These are phyloP conservation scores for Hemaris fuciformis DNA, from an alignment of 2,888 invertebrate genomes.

Conservation along the genomic window DNA sequence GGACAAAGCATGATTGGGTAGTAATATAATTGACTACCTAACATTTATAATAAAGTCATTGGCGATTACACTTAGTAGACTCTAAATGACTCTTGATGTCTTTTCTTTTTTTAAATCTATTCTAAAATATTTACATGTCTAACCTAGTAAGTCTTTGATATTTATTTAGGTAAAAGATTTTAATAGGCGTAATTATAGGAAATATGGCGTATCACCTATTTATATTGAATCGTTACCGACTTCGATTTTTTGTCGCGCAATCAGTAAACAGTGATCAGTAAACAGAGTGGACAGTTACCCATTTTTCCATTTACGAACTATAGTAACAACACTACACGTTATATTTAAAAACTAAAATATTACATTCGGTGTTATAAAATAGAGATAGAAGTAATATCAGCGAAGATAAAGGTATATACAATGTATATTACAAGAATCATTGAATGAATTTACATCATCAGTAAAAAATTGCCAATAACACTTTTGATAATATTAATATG, in stretches of 20 bases:
- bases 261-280: not conserved
- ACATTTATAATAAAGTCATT: not conserved
- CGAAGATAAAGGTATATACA: not conserved
- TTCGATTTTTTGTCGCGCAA: too few relatives aligned
- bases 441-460: too few relatives aligned
- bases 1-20: too few relatives aligned
- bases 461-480: too few relatives aligned
- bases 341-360: not conserved
- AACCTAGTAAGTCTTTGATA: slow-evolving; percentile 10
- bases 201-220: not conserved
- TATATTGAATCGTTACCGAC: too few relatives aligned
- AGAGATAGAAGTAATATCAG: too few relatives aligned
- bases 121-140: slow-evolving; percentile 10
- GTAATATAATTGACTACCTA: too few relatives aligned
- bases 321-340: not conserved
- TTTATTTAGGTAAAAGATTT: not conserved
- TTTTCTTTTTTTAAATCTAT: not conserved
- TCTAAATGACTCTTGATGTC: not conserved
- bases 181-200: not conserved
- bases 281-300: not conserved
- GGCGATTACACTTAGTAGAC: not conserved
- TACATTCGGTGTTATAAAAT: not conserved
- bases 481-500: too few relatives aligned
- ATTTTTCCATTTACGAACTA: not conserved
- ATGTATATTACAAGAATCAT: too few relatives aligned